Evolutionary conservation across 2,797 vertebrate species (phyloP).

Genomic region (Lutjanus argentimaculatus): DNA sequence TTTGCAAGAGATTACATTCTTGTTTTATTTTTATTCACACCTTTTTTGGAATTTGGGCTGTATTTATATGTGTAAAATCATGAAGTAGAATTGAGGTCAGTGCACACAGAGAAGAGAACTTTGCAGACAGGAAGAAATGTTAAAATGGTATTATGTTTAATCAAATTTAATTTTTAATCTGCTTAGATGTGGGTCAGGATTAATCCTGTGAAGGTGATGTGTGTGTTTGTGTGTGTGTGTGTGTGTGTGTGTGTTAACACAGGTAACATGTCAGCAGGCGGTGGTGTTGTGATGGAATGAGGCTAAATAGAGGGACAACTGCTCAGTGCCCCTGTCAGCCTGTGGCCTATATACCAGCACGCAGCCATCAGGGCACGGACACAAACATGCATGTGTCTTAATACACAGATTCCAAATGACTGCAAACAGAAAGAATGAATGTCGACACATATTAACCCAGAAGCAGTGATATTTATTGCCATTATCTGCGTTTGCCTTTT

Average conservation of each 20-base stretch:
- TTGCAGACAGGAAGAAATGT: neutral
- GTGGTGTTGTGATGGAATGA: constrained; percentile 29
- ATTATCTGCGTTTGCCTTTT: neutral
- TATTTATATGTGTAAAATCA: neutral
- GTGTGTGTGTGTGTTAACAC: constrained; percentile 9
- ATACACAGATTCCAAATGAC: neutral
- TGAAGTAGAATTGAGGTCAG: neutral
- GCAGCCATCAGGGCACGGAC: neutral
- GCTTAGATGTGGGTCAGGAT: constrained; percentile 17
- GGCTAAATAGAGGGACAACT: constrained; percentile 41
- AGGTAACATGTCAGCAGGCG: constrained; percentile 51
- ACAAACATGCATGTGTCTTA: constrained; percentile 36
- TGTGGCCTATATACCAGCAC: constrained; percentile 59
- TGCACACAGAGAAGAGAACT: neutral
- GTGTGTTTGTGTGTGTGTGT: constrained; percentile 18
- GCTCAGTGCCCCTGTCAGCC: constrained; percentile 18
- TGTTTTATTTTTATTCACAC: no score
- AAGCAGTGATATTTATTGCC: neutral
- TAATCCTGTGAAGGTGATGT: constrained; percentile 17
- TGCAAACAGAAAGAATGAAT: neutral
- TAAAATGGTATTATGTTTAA: neutral
- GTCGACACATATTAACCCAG: constrained; percentile 1
- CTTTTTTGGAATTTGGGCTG: no score
- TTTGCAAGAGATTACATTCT: no score
- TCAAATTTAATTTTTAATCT: constrained; percentile 17